Evolutionary conservation across 37 sponge, comb jelly and placozoan genomes (phyloP), one percentile per base, ranked within the genome.

Genomic region (Tethya wilhelma): DNA sequence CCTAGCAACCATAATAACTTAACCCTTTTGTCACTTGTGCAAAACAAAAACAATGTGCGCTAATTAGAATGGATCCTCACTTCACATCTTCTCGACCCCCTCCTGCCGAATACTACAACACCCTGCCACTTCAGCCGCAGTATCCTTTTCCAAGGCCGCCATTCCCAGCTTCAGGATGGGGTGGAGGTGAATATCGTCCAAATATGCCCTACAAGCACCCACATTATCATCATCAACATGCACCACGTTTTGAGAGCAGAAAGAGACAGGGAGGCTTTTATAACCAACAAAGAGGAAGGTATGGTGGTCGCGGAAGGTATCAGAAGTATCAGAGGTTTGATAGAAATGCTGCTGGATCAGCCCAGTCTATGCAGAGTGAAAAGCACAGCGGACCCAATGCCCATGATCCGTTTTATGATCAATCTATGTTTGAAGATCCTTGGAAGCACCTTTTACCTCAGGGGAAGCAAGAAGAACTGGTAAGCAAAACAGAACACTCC

Each of bases 351-450:
- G 53, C 7, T 72, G 56, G 73, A 3, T 36, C 55, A 53, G 56
- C 55, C 7, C 73, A 72, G 4, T 69, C 22, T 28, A 22, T 43
- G 20, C 67, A 12, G 28, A 33, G 67, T 11, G 19, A 41, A 2
- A 72, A 53, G 46, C 63, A 1, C 26, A 65, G 69, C 31, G 53
- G 38, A 22, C 28, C 28, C 0, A 55, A 68, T 0, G 69, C 36
- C n/a, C 55, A 56, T 59, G 78, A 84, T 45, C 44, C 85, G 19
- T 84, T 44, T 36, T 84, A 84, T 41, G 59, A 84, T 69, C 32
- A 25, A 11, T 77, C 63, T 14, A 84, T 84, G 78, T 69, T 84
- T 57, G 85, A 77, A 56, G 78, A 84, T 58, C 85, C 85, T 14
- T 84, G 85, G 85, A 69, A 29, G 38, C 69, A 67, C 9, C 78